A percentile compares a stretch with the other conserved stretches of the same genome.
These are phyloP conservation scores for Mellivora capensis DNA, from an alignment of 2,113 vertebrate species.

Conservation along the genomic window DNA sequence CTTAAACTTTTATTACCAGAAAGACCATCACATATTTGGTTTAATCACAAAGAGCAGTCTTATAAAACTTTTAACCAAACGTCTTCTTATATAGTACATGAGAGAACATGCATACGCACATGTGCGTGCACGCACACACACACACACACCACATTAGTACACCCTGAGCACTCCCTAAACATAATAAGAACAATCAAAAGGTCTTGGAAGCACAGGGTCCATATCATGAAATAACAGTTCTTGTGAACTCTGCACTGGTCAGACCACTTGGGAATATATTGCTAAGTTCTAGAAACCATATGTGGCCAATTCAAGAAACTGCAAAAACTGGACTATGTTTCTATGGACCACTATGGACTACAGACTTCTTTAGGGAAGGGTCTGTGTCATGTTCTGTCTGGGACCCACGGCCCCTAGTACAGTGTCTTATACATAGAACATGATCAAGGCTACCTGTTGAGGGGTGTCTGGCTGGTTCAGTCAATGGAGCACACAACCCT, in stretches of 20 bases:
- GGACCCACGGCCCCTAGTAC: neutral
- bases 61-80: neutral
- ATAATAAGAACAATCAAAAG: neutral
- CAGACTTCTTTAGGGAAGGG: neutral
- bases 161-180: neutral
- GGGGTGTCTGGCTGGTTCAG: neutral
- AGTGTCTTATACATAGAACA: neutral
- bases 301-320: neutral
- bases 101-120: neutral
- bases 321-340: neutral
- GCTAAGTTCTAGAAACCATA: neutral
- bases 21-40: neutral
- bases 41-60: conserved; percentile 16
- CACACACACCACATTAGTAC: neutral
- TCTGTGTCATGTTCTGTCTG: neutral
- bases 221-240: neutral
- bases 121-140: accelerated
- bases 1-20: neutral
- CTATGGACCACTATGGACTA: too few relatives aligned
- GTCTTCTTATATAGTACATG: neutral
- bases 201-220: neutral
- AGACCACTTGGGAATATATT: neutral
- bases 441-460: neutral
- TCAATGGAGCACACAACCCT: neutral
- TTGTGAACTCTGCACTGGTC: neutral